phyloP scores from a whole-genome alignment of 92 coral and sea anemone genomes.

The Phenganax stokvisi region DNA sequence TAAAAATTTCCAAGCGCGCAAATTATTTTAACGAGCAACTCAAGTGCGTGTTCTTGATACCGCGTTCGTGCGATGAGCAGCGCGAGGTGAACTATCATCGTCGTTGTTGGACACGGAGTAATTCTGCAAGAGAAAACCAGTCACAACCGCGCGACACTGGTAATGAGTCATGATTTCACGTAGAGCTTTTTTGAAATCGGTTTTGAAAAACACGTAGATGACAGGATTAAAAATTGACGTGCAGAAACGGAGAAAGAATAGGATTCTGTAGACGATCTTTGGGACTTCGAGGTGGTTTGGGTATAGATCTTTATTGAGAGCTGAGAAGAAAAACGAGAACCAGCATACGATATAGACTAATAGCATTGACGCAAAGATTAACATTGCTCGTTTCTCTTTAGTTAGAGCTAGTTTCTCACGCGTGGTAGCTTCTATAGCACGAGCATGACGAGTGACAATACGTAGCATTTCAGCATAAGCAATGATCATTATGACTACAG shows the following conservation, averaged over 20 bases:
- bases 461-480: conserved; percentile 35
- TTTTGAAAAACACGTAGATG: conserved; percentile 36
- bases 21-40: neutral
- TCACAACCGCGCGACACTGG: neutral
- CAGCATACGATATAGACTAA: conserved; percentile 26
- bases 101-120: conserved; percentile 25
- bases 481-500: conserved; percentile 22
- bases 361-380: conserved; percentile 30
- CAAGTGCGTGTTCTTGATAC: neutral
- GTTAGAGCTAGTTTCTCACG: conserved; percentile 10
- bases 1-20: too few relatives aligned
- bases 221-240: conserved; percentile 29
- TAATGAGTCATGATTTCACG: conserved; percentile 14
- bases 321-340: conserved; percentile 27
- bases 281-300: neutral
- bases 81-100: conserved; percentile 25
- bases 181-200: conserved; percentile 34
- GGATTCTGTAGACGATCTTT: neutral
- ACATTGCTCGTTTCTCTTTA: conserved; percentile 35
- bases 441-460: conserved; percentile 28
- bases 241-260: conserved; percentile 34
- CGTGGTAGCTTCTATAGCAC: conserved; percentile 28
- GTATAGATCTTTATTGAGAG: neutral
- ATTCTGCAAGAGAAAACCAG: conserved; percentile 20
- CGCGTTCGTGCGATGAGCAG: neutral